Evolutionary conservation across 1,140 invertebrate genomes (phyloP).

Genomic region (Zelostemma sp.): DNA sequence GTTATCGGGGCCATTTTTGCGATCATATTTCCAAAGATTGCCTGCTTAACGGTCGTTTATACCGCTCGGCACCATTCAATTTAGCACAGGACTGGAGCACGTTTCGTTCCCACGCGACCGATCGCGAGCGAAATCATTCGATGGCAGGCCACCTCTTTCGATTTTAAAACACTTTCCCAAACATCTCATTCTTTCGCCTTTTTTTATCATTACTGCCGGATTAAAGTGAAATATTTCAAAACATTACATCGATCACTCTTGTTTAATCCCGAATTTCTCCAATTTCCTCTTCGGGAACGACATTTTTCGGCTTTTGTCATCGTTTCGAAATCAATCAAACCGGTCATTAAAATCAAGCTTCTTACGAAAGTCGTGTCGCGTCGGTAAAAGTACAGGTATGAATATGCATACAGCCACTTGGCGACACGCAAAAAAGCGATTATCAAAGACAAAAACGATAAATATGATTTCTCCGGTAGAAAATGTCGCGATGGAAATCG

Average conservation of each 20-base stretch:
- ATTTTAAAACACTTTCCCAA: neutral
- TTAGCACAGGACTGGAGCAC: constrained; percentile 34
- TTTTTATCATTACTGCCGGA: too few species aligned
- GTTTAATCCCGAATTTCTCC: too few species aligned
- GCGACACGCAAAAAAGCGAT: too few species aligned
- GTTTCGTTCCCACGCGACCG: constrained; percentile 48
- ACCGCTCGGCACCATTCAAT: constrained; percentile 50
- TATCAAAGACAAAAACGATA: too few species aligned
- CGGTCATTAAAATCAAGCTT: constrained; percentile 18
- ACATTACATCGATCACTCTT: too few species aligned
- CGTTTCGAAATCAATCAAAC: too few species aligned
- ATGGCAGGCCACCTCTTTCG: constrained; percentile 6
- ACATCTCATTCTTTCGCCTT: constrained; percentile 1
- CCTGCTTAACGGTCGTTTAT: constrained; percentile 41
- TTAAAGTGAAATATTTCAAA: too few species aligned
- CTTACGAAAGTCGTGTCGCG: constrained; percentile 21
- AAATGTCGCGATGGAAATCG: too few species aligned
- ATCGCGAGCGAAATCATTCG: constrained; percentile 9
- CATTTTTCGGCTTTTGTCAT: too few species aligned
- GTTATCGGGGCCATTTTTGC: constrained; percentile 42
- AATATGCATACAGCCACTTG: constrained; percentile 34
- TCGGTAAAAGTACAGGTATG: constrained; percentile 19
- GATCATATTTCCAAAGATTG: constrained; percentile 35
- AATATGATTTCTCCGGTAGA: too few species aligned
- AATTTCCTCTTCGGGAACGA: neutral